These are phyloP conservation scores for Megaceryle maxima DNA, from an alignment of 2,113 vertebrate species.

Conservation along the genomic window DNA sequence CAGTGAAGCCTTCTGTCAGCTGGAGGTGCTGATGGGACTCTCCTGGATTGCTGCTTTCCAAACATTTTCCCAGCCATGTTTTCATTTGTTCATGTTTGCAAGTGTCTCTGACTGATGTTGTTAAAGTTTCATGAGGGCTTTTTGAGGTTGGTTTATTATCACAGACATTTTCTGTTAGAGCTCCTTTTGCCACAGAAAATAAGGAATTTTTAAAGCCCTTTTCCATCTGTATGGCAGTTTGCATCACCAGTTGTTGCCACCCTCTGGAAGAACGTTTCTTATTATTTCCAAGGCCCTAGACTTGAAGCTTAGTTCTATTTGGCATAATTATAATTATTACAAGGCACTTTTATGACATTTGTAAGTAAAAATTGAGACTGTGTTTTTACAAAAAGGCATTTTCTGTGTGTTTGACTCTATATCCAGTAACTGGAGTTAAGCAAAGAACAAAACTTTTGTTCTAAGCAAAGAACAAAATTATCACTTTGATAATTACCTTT, in stretches of 20 bases:
- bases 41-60: neutral
- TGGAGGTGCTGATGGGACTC: accelerated
- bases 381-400: neutral
- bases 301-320: neutral
- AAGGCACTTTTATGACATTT: neutral
- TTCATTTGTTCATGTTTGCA: accelerated
- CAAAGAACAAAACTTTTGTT: no score
- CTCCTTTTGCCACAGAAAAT: neutral
- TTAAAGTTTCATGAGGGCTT: neutral
- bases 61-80: neutral
- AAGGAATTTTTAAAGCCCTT: neutral
- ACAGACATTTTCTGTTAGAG: neutral
- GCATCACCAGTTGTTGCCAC: neutral
- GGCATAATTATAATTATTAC: neutral
- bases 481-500: neutral
- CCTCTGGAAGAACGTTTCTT: neutral
- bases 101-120: neutral
- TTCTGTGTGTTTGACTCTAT: neutral
- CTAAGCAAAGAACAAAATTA: neutral
- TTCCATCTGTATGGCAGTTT: neutral
- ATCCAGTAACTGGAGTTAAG: neutral
- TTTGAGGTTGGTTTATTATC: neutral
- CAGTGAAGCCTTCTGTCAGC: neutral
- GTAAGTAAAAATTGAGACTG: neutral
- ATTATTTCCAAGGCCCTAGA: neutral